Base-by-base conservation (phyloP, 2,888 invertebrate genomes). In the Lissonota sp. region DNA sequence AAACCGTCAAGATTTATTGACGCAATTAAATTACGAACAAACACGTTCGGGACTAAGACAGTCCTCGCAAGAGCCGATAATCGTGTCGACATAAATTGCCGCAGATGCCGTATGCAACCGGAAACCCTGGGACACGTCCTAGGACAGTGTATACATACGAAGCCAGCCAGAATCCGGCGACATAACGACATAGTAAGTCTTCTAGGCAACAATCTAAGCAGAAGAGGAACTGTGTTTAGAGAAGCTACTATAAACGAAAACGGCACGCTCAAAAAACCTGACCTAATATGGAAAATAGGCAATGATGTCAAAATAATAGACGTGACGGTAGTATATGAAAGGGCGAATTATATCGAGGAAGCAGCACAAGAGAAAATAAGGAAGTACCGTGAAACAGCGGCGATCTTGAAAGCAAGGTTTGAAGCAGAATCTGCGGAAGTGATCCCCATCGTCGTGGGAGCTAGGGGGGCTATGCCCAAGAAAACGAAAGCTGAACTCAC, bases 91-190 rank as follows among this genome's bases (percentile, higher is more conserved):
- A 53, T 40, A 0, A 37, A 0, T 0, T 91, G 91, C 78, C 64
- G 90, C 5, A 85, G 84, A 63, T 92, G 90, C 67, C 39, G 70
- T 1, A 10, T 37, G 49, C 77, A 81, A 72, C 69, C 72, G 2
- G 91, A 92, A 85, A 91, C 90, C 16, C 87, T 88, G 46, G 88
- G 83, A 0, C 90, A 90, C 75, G 86, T 90, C 5, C 75, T 90
- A 8, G 90, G 89, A 5, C 66, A 84, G 8, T 84, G 82, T 46
- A 37, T 14, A 0, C 55, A 78, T 16, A 83, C 80, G 1, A 83
- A 83, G 53, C 10, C 16, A 10, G 53, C 55, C 1, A 16, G 79
- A 5, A 83, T 85, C 16, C 44, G 53, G 1, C 26, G 81, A 4
- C 84, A 84, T n/a, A 71, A 84, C 40, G 75, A 79, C 4, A 79